Base-by-base conservation (phyloP, 2,888 invertebrate genomes). In the Agrochola circellaris region DNA sequence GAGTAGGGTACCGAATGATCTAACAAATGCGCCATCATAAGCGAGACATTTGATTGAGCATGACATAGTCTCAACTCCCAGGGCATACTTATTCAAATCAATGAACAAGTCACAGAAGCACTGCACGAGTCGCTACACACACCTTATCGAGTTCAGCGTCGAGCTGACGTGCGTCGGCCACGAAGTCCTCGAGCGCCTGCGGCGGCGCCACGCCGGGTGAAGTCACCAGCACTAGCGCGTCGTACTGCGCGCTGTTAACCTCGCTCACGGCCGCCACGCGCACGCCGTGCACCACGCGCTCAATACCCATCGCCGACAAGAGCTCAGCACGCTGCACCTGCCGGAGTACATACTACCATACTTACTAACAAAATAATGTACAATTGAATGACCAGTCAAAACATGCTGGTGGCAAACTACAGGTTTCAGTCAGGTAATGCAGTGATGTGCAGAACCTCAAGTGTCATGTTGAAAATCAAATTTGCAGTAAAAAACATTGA, bases 81-180 rank as follows among this genome's bases (percentile, higher is more conserved):
- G 8, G 62, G 17, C n/a, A 64, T 17, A n/a, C n/a, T n/a, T n/a
- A 45, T 42, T 26, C 7, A 65, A 45, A 7, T 26, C 26, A 65
- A 26, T 4, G 65, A 20, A 45, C 20, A 48, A 26, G 26, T 48
- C 45, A 66, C 13, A 66, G 26, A 20, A 66, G 20, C 20, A 23
- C 26, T 23, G 20, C 48, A 15, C 20, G 23, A 2, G 9, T 6
- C 15, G 17, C 23, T 23, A 67, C 30, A 51, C 60, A 30, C 54
- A 90, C 90, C 86, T 87, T 83, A 30, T 95, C 95, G 69, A 97
- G 93, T 2, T 94, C 95, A 42, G 95, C 92, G 93, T 98, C 98
- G 73, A 96, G 93, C 82, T 93, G 91, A 20, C 95, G 83, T 17
- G 96, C 97, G 30, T 91, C 90, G 62, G 94, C 90, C 42, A 96